Conservation (phyloP, 2,888 invertebrate genomes). For the Teinopalpus imperialis region DNA sequence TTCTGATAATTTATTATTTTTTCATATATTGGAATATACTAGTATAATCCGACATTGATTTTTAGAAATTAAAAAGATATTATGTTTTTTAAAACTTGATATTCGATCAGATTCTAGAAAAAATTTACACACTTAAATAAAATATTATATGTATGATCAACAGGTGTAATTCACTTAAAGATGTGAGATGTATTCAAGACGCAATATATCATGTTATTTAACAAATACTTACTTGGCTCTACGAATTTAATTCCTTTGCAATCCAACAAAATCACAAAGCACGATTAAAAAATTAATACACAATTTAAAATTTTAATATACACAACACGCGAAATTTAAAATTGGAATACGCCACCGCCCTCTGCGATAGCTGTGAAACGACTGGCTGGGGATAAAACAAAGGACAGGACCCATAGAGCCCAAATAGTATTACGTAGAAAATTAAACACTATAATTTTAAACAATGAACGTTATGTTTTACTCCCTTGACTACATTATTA, state of each 20-base stretch:
- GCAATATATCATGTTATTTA: no score
- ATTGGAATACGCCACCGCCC: slow-evolving; percentile 9
- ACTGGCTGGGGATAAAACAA: slow-evolving; percentile 17
- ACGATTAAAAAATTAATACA: no score
- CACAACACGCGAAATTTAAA: not conserved
- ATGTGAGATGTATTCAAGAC: not conserved
- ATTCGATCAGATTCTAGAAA: no score
- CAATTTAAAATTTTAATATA: not conserved
- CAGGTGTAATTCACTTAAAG: not conserved
- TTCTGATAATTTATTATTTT: no score
- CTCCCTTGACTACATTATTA: not conserved
- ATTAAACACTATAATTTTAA: slow-evolving; percentile 14
- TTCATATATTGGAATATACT: no score
- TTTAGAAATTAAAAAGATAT: no score
- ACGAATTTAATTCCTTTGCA: not conserved
- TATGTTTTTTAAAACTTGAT: no score
- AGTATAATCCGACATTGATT: no score
- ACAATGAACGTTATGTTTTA: slow-evolving; percentile 8
- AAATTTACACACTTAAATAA: no score
- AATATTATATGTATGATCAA: no score
- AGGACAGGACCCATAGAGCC: slow-evolving; percentile 13
- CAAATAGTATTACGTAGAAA: slow-evolving; percentile 4
- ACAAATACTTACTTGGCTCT: not conserved
- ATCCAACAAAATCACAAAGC: no score
- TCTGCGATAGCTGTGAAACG: slow-evolving; percentile 7